phyloP scores from a whole-genome alignment of 2,797 vertebrate genomes.

The Potorous gilbertii region DNA sequence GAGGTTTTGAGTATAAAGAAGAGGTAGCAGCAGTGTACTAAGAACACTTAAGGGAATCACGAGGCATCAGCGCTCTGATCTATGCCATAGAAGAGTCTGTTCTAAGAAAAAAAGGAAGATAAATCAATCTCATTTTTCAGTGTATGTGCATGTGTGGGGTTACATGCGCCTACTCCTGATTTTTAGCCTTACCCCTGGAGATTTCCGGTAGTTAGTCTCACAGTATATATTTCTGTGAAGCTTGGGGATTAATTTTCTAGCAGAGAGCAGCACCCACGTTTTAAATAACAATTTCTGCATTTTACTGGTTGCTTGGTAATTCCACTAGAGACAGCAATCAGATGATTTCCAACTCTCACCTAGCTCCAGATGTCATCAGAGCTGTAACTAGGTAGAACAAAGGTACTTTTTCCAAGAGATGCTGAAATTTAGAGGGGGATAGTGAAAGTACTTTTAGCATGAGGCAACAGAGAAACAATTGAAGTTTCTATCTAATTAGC shows the following conservation, averaged over 20 bases:
- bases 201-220: neutral
- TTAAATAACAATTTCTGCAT: slow-evolving; percentile 30
- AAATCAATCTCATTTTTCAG: neutral
- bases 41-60: slow-evolving; percentile 60
- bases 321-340: slow-evolving; percentile 23
- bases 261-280: neutral
- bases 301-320: slow-evolving; percentile 16
- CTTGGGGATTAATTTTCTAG: slow-evolving; percentile 48
- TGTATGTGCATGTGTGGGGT: neutral
- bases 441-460: neutral
- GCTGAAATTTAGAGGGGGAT: neutral
- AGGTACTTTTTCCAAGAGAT: neutral
- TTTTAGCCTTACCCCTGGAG: neutral
- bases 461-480: neutral
- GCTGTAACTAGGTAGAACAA: neutral
- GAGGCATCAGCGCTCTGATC: slow-evolving; percentile 45
- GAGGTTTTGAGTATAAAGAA: slow-evolving; percentile 23
- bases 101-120: neutral
- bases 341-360: neutral
- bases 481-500: neutral
- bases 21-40: slow-evolving; percentile 13
- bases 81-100: slow-evolving; percentile 4
- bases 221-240: slow-evolving; percentile 18
- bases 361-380: neutral
- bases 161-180: neutral